phyloP scores from a whole-genome alignment of 2,113 vertebrate genomes.

The Periophthalmodon schlosseri region DNA sequence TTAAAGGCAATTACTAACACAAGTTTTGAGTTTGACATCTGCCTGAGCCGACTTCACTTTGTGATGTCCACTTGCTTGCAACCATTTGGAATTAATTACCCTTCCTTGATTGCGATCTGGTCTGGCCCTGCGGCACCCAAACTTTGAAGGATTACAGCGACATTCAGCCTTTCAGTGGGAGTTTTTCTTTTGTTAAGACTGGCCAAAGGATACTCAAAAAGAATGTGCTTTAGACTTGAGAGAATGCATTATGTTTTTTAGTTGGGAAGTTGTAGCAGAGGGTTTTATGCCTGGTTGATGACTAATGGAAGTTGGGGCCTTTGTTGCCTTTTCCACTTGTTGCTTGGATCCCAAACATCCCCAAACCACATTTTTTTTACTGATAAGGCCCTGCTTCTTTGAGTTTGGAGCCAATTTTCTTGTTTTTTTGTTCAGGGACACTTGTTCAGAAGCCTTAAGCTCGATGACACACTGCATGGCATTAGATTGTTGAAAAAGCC shows the following conservation, averaged over 20 bases:
- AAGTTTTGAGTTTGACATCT: conserved; percentile 22
- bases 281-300: conserved; percentile 6
- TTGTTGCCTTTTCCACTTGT: conserved; percentile 7
- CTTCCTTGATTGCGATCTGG: conserved; percentile 33
- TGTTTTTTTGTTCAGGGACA: no score
- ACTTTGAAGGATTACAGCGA: neutral
- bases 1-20: conserved; percentile 24
- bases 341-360: conserved; percentile 6
- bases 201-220: neutral
- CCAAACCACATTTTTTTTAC: conserved; percentile 14
- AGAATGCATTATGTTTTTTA: neutral
- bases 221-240: neutral
- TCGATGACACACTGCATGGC: neutral
- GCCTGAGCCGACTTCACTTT: conserved; percentile 15
- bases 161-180: neutral
- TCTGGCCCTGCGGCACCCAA: neutral
- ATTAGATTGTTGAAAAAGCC: no score
- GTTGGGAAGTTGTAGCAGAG: neutral
- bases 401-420: neutral
- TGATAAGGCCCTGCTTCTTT: conserved; percentile 26
- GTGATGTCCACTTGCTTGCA: conserved; percentile 15
- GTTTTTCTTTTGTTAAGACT: neutral
- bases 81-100: conserved; percentile 35
- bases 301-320: conserved; percentile 5
- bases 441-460: neutral